phyloP scores from a whole-genome alignment of 2,888 invertebrate species.

The Nebria brevicollis region DNA sequence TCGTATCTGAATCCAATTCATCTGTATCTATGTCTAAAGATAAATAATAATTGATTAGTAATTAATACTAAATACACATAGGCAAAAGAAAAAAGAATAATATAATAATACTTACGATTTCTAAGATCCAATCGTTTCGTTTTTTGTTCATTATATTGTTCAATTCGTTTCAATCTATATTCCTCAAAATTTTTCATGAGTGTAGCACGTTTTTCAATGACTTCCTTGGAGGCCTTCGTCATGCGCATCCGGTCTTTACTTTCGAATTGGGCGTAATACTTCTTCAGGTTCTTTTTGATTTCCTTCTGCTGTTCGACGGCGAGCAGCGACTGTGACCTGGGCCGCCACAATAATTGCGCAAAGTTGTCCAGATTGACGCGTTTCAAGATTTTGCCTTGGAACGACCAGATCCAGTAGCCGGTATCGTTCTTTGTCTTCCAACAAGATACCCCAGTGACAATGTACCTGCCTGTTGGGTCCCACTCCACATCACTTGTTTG shows the following conservation, averaged over 20 bases:
- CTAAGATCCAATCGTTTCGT: conserved; percentile 84
- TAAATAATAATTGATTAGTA: conserved; percentile 48
- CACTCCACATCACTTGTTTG: conserved; percentile 95
- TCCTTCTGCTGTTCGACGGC: conserved; percentile 89
- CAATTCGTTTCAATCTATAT: conserved; percentile 79
- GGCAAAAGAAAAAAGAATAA: background rate
- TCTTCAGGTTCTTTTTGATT: conserved; percentile 97
- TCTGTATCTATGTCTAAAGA: conserved; percentile 92
- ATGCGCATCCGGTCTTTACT: conserved; percentile 94
- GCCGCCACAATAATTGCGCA: conserved; percentile 96
- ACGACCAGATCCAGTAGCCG: conserved; percentile 96
- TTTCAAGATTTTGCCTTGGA: conserved; percentile 84
- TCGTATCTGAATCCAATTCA: conserved; percentile 83
- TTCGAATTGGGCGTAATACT: conserved; percentile 95
- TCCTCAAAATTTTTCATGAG: conserved; percentile 88
- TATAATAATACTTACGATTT: conserved; percentile 74
- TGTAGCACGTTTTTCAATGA: conserved; percentile 90
- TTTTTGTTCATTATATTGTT: conserved; percentile 82
- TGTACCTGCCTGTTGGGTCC: conserved; percentile 99
- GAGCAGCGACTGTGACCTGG: conserved; percentile 88
- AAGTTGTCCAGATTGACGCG: conserved; percentile 92
- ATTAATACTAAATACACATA: background rate
- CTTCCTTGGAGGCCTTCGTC: conserved; percentile 93
- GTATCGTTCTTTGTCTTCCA: conserved; percentile 94
- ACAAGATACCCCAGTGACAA: conserved; percentile 93